Evolutionary conservation across 2,113 vertebrate genomes (phyloP).

Genomic region (Fulmarus glacialis): DNA sequence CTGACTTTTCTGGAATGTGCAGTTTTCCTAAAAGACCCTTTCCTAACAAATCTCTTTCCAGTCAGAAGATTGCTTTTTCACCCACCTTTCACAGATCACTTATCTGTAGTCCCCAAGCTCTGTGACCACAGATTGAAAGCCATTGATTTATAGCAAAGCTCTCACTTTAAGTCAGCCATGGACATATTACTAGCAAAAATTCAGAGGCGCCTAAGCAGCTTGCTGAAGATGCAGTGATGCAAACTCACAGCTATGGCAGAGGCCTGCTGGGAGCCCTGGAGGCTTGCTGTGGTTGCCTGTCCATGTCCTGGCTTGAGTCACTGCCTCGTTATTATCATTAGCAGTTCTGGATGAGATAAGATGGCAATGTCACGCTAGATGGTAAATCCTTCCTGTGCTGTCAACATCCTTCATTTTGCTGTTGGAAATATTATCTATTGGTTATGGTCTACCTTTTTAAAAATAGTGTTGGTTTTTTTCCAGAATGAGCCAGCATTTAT

Average conservation of each 20-base stretch:
- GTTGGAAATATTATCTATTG: not conserved
- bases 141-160: not conserved
- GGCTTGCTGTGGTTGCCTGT: not conserved
- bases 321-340: not conserved
- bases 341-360: constrained; percentile 1
- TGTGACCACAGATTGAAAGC: not conserved
- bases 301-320: not conserved
- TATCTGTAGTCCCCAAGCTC: not conserved
- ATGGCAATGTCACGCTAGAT: not conserved
- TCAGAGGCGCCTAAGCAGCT: not conserved
- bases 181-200: not conserved
- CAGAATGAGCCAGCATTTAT: not conserved
- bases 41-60: not conserved
- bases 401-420: not conserved
- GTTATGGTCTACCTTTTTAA: not conserved
- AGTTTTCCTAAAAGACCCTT: not conserved
- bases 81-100: not conserved
- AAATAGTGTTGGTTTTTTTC: not conserved
- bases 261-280: not conserved
- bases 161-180: not conserved
- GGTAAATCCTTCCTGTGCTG: not conserved
- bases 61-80: not conserved
- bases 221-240: not conserved
- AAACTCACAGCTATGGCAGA: not conserved
- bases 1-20: not conserved